Conservation (phyloP, 2,113 vertebrate species). For the Uria lomvia region DNA sequence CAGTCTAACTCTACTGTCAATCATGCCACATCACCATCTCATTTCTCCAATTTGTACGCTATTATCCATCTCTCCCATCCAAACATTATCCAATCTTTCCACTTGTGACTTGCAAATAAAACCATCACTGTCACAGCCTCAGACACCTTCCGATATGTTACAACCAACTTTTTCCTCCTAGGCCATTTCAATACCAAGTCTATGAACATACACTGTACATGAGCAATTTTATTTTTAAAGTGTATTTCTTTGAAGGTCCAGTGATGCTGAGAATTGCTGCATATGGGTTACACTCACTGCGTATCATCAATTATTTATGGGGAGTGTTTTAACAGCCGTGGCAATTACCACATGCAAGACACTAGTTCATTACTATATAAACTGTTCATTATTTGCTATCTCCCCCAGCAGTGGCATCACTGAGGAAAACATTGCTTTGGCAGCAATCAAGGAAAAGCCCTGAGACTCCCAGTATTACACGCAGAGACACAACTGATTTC, state of each 20-base stretch:
- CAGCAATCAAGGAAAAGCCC: background rate
- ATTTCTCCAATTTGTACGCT: background rate
- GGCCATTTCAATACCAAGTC: background rate
- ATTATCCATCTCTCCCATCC: background rate
- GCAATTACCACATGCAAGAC: background rate
- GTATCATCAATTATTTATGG: rapidly evolving
- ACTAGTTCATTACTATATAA: background rate
- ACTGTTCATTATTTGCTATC: background rate
- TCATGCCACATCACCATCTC: background rate
- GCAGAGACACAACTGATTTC: background rate
- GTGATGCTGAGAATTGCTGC: background rate
- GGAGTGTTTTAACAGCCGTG: background rate
- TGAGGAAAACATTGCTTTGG: background rate
- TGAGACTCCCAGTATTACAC: background rate
- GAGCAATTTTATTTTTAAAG: background rate
- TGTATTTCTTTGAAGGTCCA: background rate
- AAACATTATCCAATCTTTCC: background rate
- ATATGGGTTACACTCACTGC: background rate
- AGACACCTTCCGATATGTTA: background rate
- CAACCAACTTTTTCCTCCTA: background rate
- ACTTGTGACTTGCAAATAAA: background rate
- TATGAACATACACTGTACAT: background rate
- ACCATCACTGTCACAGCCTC: background rate
- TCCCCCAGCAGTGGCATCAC: background rate
- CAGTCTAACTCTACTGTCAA: background rate